Evolutionary conservation across 2,888 invertebrate genomes (phyloP).

Genomic region (Osmoderma eremita): DNA sequence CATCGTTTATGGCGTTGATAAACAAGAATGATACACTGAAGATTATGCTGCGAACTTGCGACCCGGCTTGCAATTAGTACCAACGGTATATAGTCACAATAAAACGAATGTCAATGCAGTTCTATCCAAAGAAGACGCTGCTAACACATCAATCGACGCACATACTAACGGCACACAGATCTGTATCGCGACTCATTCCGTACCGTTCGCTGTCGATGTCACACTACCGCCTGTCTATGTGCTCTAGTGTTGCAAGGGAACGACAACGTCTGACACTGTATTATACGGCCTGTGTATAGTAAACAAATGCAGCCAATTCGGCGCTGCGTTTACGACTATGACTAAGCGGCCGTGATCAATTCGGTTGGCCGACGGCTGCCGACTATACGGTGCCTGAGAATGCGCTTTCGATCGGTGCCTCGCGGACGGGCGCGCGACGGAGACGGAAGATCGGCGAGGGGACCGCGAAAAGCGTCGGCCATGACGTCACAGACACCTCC

Average conservation of each 20-base stretch:
- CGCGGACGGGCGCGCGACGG: conserved; percentile 20
- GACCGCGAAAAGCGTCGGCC: conserved; percentile 39
- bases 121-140: too few species aligned
- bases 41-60: too few species aligned
- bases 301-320: conserved; percentile 41
- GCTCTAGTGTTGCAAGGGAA: background rate
- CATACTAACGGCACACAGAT: too few species aligned
- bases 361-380: conserved; percentile 39
- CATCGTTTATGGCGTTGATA: conserved; percentile 26
- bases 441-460: conserved; percentile 19
- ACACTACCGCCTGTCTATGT: background rate
- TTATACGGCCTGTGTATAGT: conserved; percentile 13
- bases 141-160: too few species aligned
- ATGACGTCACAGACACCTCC: conserved; percentile 46
- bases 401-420: conserved; percentile 43
- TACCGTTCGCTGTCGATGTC: background rate
- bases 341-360: conserved; percentile 42
- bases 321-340: conserved; percentile 37
- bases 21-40: too few species aligned
- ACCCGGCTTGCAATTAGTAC: too few species aligned
- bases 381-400: conserved; percentile 44
- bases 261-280: background rate
- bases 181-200: too few species aligned
- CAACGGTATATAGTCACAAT: too few species aligned
- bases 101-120: too few species aligned